These are phyloP conservation scores for Punctoribates punctum DNA, from an alignment of 2,888 invertebrate species.

Conservation along the genomic window DNA sequence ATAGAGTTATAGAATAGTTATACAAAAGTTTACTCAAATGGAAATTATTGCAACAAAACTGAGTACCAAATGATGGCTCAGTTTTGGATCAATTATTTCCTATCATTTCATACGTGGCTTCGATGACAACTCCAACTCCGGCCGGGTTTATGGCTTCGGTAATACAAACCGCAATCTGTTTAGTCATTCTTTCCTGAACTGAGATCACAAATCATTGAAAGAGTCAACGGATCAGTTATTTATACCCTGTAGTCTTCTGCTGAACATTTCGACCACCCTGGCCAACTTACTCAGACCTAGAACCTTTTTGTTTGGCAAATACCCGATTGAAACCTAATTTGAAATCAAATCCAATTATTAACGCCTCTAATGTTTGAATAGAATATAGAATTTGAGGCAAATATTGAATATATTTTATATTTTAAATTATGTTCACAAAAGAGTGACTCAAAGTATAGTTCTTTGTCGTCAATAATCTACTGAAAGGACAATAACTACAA, in stretches of 20 bases:
- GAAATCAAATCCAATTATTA: too few relatives aligned
- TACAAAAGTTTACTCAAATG: too few relatives aligned
- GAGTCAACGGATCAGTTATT: slow-evolving; percentile 29
- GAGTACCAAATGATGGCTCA: too few relatives aligned
- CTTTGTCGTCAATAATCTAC: neutral
- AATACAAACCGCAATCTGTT: slow-evolving; percentile 95
- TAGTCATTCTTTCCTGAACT: slow-evolving; percentile 96
- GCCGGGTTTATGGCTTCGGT: slow-evolving; percentile 94
- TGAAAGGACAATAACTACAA: neutral
- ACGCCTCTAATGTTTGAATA: too few relatives aligned
- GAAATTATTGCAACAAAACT: too few relatives aligned
- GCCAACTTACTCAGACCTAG: slow-evolving; percentile 96
- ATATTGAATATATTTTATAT: too few relatives aligned
- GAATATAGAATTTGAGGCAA: too few relatives aligned
- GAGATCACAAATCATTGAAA: neutral
- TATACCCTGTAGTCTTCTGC: slow-evolving; percentile 84
- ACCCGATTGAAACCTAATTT: slow-evolving; percentile 74
- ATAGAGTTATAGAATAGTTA: too few relatives aligned
- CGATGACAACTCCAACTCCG: slow-evolving; percentile 97
- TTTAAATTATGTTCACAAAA: too few relatives aligned
- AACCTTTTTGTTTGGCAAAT: slow-evolving; percentile 94
- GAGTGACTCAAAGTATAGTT: too few relatives aligned
- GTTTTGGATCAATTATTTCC: too few relatives aligned
- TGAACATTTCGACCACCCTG: slow-evolving; percentile 95
- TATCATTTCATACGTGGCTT: slow-evolving; percentile 79